Conservation (phyloP, 2,888 invertebrate genomes). For the Trissoscelio sp. region DNA sequence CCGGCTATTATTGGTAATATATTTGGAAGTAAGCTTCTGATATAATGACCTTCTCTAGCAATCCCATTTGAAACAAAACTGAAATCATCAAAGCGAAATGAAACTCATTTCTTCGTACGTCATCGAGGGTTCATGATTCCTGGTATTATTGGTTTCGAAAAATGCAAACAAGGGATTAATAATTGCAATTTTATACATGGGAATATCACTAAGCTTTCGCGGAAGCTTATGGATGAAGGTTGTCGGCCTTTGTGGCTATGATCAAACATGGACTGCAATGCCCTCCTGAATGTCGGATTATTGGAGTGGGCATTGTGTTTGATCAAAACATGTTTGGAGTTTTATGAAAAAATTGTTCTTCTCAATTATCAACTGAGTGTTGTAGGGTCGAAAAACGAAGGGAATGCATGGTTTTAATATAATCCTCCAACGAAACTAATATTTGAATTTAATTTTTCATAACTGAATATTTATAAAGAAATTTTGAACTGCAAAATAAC, state of each 20-base stretch:
- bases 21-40: no score
- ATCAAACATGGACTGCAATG: conserved; percentile 48
- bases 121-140: conserved; percentile 9
- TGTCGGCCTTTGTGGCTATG: conserved; percentile 55
- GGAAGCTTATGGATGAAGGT: conserved; percentile 44
- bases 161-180: conserved; percentile 26
- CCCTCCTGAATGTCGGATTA: conserved; percentile 36
- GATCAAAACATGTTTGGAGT: conserved; percentile 33
- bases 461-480: neutral
- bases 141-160: conserved; percentile 5
- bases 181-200: conserved; percentile 29
- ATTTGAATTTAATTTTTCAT: neutral
- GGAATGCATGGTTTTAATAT: neutral
- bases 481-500: no score
- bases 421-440: conserved; percentile 3
- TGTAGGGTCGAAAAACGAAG: neutral
- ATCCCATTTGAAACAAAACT: no score
- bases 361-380: conserved; percentile 1
- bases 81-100: neutral
- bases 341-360: conserved; percentile 27
- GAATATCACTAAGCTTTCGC: conserved; percentile 38
- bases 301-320: conserved; percentile 38
- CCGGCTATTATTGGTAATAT: no score
- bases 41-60: no score
- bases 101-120: neutral